A percentile compares a stretch with the other conserved stretches of the same genome.
Evolutionary conservation across 2,113 vertebrate genomes (phyloP).

Genomic region (Leucosticte australis): DNA sequence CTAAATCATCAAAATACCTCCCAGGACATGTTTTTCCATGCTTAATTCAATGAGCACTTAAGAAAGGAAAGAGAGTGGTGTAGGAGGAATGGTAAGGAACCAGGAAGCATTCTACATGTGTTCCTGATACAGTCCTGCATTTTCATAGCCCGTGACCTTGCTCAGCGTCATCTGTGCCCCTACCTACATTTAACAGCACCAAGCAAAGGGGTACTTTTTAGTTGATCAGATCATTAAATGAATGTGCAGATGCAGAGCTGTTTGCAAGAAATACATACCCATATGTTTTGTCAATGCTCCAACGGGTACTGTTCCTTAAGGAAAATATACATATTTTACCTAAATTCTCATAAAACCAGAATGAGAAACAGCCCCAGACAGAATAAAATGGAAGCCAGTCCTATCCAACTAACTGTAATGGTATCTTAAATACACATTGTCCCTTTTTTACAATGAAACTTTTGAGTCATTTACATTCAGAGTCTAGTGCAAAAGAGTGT

Average conservation of each 20-base stretch:
- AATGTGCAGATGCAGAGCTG: neutral
- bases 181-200: neutral
- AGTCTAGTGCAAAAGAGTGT: neutral
- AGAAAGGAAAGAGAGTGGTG: neutral
- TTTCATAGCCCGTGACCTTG: rapidly evolving
- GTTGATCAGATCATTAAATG: neutral
- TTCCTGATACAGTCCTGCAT: neutral
- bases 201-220: neutral
- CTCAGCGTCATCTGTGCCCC: neutral
- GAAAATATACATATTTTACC: neutral
- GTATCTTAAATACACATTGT: neutral
- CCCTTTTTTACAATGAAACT: neutral
- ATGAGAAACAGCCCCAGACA: neutral
- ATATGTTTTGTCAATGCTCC: neutral
- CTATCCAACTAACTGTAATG: neutral
- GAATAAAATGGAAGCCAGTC: neutral
- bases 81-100: neutral
- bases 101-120: neutral
- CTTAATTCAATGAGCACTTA: neutral
- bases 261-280: neutral
- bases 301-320: neutral
- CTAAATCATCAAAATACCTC: neutral
- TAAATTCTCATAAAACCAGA: neutral
- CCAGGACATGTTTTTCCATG: neutral
- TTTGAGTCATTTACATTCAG: neutral